These are phyloP conservation scores for Gallinago stenura DNA, from an alignment of 2,797 vertebrate genomes.

Conservation along the genomic window DNA sequence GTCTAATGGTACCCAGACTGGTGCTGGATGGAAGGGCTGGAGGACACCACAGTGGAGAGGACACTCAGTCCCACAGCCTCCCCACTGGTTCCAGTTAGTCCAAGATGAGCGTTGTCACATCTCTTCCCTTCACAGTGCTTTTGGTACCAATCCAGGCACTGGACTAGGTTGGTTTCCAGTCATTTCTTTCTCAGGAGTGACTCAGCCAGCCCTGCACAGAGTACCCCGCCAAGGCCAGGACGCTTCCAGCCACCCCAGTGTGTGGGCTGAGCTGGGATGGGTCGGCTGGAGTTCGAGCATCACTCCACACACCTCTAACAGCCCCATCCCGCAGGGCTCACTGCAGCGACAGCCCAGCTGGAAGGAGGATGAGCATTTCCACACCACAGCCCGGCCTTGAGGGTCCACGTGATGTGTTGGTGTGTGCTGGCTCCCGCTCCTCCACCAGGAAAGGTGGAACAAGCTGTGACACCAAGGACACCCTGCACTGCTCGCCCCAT, in stretches of 20 bases:
- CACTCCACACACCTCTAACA: background rate
- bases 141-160: background rate
- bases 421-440: background rate
- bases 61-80: background rate
- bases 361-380: background rate
- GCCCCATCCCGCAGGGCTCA: background rate
- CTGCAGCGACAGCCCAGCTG: fast-evolving
- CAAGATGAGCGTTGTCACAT: fast-evolving
- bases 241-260: background rate
- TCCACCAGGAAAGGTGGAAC: background rate
- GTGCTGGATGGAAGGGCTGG: background rate
- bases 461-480: background rate
- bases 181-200: background rate
- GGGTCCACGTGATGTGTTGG: background rate
- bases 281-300: background rate
- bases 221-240: background rate
- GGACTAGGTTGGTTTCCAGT: background rate
- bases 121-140: background rate
- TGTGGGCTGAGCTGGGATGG: background rate
- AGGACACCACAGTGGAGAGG: background rate
- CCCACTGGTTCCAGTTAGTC: background rate
- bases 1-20: background rate
- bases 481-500: fast-evolving
- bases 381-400: background rate
- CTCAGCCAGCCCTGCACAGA: background rate